phyloP scores from a whole-genome alignment of 2,113 vertebrate species.

The Xyrauchen texanus region DNA sequence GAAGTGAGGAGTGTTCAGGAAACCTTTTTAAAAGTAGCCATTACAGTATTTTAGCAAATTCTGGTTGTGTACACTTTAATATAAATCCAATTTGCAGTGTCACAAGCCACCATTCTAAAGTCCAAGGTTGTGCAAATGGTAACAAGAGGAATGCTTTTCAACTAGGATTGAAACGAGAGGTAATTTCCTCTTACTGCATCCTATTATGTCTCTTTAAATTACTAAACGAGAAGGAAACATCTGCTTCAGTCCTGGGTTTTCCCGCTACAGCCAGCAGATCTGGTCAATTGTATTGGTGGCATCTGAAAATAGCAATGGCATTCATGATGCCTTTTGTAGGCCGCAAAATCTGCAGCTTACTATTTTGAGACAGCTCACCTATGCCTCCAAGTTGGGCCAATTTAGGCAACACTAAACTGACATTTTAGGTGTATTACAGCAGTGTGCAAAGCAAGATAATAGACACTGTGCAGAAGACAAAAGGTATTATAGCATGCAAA shows the following conservation, averaged over 20 bases:
- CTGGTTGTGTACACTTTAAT: not conserved
- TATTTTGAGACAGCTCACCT: no score
- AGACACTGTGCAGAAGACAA: not conserved
- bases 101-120: not conserved
- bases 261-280: conserved; percentile 27
- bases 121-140: conserved; percentile 28
- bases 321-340: not conserved
- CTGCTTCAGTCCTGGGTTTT: conserved; percentile 36
- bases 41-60: no score
- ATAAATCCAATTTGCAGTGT: not conserved
- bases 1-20: no score
- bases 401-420: no score
- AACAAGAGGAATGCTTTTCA: conserved; percentile 29
- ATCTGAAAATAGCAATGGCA: not conserved
- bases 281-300: not conserved
- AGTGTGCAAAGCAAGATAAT: not conserved
- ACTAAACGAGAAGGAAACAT: conserved; percentile 51
- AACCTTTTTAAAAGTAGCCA: no score
- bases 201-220: conserved; percentile 44
- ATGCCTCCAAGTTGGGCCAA: no score
- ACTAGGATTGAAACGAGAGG: conserved; percentile 41
- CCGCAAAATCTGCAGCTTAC: no score
- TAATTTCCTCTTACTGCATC: conserved; percentile 53
- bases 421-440: conserved; percentile 31
- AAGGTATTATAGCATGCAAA: conserved; percentile 18